Evolutionary conservation across 2,797 vertebrate species (phyloP).

Genomic region (Sitta carolinensis): DNA sequence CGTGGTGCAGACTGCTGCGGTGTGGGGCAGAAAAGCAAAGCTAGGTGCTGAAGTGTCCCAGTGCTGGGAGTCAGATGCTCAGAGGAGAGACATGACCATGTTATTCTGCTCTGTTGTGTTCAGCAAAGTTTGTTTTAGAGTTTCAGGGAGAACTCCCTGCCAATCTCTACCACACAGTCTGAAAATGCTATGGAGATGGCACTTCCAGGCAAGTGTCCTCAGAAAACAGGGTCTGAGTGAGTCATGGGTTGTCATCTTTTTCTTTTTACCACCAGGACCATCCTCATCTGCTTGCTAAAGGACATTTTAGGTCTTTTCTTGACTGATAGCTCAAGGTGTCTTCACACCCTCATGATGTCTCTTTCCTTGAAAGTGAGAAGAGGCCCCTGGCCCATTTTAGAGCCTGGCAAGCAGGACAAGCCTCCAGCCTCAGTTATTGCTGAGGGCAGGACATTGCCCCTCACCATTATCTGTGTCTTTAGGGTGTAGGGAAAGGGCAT

Average conservation of each 20-base stretch:
- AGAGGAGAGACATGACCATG: fast-evolving
- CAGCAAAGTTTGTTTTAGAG: background rate
- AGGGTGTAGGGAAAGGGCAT: background rate
- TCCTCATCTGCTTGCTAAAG: background rate
- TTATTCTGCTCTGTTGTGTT: background rate
- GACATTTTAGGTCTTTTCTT: background rate
- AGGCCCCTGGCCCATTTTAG: background rate
- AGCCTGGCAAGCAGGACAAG: background rate
- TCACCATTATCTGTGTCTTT: background rate
- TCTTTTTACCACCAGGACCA: background rate
- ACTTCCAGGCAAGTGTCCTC: background rate
- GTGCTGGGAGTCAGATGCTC: background rate
- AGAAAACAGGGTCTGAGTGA: background rate
- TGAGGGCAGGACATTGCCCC: background rate
- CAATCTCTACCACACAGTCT: background rate
- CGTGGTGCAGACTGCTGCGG: background rate
- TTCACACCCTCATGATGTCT: background rate
- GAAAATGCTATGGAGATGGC: background rate
- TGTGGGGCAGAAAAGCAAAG: background rate
- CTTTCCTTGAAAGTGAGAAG: background rate
- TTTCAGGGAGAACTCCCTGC: background rate
- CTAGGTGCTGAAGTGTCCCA: background rate
- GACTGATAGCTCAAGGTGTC: background rate
- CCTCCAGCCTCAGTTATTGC: background rate
- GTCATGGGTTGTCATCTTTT: background rate